phyloP scores from a whole-genome alignment of 2,797 vertebrate genomes.

The Pygocentrus nattereri region DNA sequence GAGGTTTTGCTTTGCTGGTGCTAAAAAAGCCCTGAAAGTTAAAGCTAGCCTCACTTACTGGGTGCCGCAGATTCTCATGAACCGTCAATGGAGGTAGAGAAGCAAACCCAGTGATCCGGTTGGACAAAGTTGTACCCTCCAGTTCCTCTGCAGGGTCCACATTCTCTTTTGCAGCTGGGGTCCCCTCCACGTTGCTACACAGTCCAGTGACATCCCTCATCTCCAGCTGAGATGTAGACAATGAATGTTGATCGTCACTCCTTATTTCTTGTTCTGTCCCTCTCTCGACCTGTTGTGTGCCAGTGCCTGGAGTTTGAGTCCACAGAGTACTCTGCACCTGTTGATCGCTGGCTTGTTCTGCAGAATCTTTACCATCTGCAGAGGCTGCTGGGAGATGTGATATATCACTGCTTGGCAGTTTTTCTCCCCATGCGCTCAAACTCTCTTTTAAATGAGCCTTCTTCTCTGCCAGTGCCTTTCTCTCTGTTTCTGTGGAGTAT shows the following conservation, averaged over 20 bases:
- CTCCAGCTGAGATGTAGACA: conserved; percentile 49
- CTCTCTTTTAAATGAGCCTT: conserved; percentile 51
- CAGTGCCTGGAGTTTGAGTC: conserved; percentile 52
- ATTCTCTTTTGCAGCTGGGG: conserved; percentile 61
- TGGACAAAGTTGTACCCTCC: conserved; percentile 38
- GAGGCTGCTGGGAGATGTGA: conserved; percentile 54
- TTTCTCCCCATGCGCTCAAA: conserved; percentile 55
- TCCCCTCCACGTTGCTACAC: conserved; percentile 70
- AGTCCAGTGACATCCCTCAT: conserved; percentile 58
- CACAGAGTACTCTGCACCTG: conserved; percentile 65
- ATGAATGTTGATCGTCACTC: conserved; percentile 50
- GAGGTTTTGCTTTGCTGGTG: conserved; percentile 62
- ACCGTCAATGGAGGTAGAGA: conserved; percentile 81
- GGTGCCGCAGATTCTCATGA: conserved; percentile 78
- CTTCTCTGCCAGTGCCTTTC: conserved; percentile 51
- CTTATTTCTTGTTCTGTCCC: conserved; percentile 16
- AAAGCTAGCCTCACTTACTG: conserved; percentile 79
- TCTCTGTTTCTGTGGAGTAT: conserved; percentile 61
- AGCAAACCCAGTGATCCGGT: conserved; percentile 65
- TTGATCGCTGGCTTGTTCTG: conserved; percentile 67
- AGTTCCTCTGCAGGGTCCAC: conserved; percentile 44
- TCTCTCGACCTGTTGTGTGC: conserved; percentile 41
- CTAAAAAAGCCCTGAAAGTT: conserved; percentile 71
- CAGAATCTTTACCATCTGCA: conserved; percentile 53
- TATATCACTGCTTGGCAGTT: conserved; percentile 46